These are phyloP conservation scores for Diceros bicornis DNA, from an alignment of 2,797 vertebrate genomes.

Conservation along the genomic window DNA sequence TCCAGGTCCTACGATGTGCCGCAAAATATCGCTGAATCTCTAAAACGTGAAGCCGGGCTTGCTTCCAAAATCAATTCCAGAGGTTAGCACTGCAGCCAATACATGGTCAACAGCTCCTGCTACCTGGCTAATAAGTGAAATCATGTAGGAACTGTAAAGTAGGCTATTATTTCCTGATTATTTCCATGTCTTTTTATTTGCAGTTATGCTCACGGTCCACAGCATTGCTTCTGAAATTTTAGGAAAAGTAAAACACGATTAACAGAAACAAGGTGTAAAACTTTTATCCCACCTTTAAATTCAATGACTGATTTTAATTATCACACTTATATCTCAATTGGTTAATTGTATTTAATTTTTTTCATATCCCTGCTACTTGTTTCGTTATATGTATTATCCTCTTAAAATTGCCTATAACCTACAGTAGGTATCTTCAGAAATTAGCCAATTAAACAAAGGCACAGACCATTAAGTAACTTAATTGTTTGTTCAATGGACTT, in stretches of 20 bases:
- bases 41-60: not conserved
- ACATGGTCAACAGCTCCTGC: not conserved
- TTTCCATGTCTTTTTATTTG: not conserved
- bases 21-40: not conserved
- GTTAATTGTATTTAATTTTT: conserved; percentile 83
- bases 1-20: not conserved
- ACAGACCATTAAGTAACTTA: conserved; percentile 82
- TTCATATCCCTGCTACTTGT: conserved; percentile 68
- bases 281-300: conserved; percentile 63
- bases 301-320: conserved; percentile 55
- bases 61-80: not conserved
- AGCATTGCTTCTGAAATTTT: conserved; percentile 35
- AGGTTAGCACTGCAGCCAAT: not conserved
- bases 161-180: not conserved
- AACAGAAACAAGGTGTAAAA: conserved; percentile 35
- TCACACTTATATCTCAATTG: conserved; percentile 42
- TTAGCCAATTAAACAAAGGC: conserved; percentile 79
- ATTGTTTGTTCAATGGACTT: conserved; percentile 79
- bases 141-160: not conserved
- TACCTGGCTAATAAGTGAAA: not conserved
- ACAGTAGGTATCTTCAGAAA: conserved; percentile 78
- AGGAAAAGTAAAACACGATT: conserved; percentile 54
- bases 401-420: conserved; percentile 76
- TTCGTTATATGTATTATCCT: conserved; percentile 79
- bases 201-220: not conserved